phyloP scores from a whole-genome alignment of 2,888 invertebrate genomes.

The Seira ritae region DNA sequence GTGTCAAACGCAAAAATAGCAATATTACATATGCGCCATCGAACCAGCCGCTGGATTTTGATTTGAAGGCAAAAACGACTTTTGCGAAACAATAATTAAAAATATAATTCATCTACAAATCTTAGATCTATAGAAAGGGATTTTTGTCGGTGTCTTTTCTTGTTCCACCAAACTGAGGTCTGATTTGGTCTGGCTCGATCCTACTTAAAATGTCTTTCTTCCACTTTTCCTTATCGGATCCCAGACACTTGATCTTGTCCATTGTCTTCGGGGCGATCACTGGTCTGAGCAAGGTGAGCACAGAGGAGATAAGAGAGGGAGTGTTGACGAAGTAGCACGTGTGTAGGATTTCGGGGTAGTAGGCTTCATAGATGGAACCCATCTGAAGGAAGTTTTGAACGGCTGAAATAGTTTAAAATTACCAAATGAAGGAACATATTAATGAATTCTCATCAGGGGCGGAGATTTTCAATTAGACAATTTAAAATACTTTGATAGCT shows the following conservation, averaged over 20 bases:
- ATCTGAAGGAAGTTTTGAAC: conserved; percentile 48
- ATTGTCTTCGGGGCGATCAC: conserved; percentile 55
- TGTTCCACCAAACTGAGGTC: conserved; percentile 54
- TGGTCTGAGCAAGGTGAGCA: conserved; percentile 45
- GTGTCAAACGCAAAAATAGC: too few species aligned
- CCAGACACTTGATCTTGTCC: conserved; percentile 47
- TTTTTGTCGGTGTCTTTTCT: not conserved
- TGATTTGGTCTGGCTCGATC: conserved; percentile 34
- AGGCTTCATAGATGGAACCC: conserved; percentile 58
- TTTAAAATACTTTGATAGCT: conserved; percentile 47
- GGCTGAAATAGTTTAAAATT: conserved; percentile 30
- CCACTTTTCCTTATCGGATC: conserved; percentile 42
- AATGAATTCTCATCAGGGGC: not conserved
- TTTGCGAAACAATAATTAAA: too few species aligned
- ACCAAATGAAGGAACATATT: too few species aligned
- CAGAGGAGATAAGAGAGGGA: conserved; percentile 39
- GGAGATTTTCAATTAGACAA: not conserved
- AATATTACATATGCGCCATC: too few species aligned
- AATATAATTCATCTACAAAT: too few species aligned
- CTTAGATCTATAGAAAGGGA: conserved; percentile 16
- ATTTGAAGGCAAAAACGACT: too few species aligned
- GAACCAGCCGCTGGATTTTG: too few species aligned
- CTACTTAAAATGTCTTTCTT: conserved; percentile 7
- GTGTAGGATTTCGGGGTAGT: conserved; percentile 58
- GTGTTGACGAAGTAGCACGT: conserved; percentile 48